Base-by-base conservation (phyloP, 2,113 vertebrate species). In the Cololabis saira region DNA sequence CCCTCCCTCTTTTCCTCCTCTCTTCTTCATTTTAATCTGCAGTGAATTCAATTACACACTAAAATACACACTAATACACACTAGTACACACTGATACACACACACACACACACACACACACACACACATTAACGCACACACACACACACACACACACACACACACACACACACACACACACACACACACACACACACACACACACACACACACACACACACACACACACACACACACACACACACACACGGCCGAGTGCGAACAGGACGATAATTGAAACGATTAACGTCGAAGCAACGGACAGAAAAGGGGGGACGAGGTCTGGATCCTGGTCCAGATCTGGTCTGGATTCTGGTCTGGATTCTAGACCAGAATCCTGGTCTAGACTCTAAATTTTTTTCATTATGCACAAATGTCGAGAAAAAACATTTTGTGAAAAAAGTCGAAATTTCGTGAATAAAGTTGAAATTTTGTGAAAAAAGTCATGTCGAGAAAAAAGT, bases 11-110 rank as follows among this genome's bases (percentile, higher is more conserved):
- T 5, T 37, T 37, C 33, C 33, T 4, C 33, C 33, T 37, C 33
- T 37, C 33, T 37, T 11, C 33, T 67, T 79, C 60, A 69, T 73
- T 77, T 82, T 82, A 82, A 76, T 85, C 80, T 85, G 75, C 67
- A 67, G 51, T 55, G 67, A 85, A 82, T 76, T 74, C 57, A 85
- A 82, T 74, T 61, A 78, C 82, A 18, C 54, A 62, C 47, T 52
- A 48, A 40, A 48, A 47, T 17, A 33, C 45, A 58, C 61, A 73
- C 33, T 17, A 43, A 49, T 61, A 78, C 82, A 18, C 54, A 62
- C 47, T 52, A 48, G n/a, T n/a, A n/a, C 55, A 9, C 30, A 18
- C 44, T 49, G 30, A 59, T 17, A 40, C 55, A 47, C 22, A 37
- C 47, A 58, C 61, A 73, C 33, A 27, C 54, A 50, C 67, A 41